A percentile compares a stretch with the other conserved stretches of the same genome.
Conservation (phyloP, 1,140 invertebrate species). For the Matsumurasca onukii region DNA sequence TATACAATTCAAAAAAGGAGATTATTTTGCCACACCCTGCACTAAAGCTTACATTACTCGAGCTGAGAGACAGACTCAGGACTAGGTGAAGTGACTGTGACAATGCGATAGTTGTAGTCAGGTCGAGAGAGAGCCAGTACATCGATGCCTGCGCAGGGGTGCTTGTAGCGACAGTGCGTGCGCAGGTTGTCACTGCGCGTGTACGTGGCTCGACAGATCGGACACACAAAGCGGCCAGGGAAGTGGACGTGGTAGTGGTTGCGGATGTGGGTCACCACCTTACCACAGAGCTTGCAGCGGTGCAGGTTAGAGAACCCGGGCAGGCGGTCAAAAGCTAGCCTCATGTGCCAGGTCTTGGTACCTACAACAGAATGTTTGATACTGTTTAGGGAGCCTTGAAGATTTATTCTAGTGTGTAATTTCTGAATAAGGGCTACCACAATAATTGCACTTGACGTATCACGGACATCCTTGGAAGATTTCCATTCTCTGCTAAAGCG, state of each 20-base stretch:
- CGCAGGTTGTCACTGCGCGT: slow-evolving; percentile 85
- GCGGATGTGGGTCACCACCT: slow-evolving; percentile 87
- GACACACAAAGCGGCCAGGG: slow-evolving; percentile 84
- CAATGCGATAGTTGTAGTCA: neutral
- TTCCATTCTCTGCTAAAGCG: too few relatives aligned
- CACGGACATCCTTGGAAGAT: too few relatives aligned
- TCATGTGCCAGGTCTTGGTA: slow-evolving; percentile 89
- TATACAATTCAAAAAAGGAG: too few relatives aligned
- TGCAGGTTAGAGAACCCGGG: slow-evolving; percentile 79
- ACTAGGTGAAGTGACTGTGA: neutral
- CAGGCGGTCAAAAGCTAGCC: slow-evolving; percentile 85
- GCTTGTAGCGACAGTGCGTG: slow-evolving; percentile 87
- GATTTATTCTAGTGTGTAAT: too few relatives aligned
- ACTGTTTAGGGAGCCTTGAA: too few relatives aligned
- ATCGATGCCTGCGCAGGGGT: slow-evolving; percentile 74
- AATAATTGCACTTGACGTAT: too few relatives aligned
- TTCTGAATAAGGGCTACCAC: too few relatives aligned
- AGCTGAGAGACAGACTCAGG: too few relatives aligned
- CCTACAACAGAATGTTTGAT: too few relatives aligned
- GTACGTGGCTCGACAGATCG: slow-evolving; percentile 81
- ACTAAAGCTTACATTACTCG: too few relatives aligned
- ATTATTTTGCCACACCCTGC: too few relatives aligned
- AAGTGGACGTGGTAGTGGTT: slow-evolving; percentile 90
- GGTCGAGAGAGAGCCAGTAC: neutral
- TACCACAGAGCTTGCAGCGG: slow-evolving; percentile 87